phyloP scores from a whole-genome alignment of 2,888 invertebrate species.

The Cactoblastis cactorum region DNA sequence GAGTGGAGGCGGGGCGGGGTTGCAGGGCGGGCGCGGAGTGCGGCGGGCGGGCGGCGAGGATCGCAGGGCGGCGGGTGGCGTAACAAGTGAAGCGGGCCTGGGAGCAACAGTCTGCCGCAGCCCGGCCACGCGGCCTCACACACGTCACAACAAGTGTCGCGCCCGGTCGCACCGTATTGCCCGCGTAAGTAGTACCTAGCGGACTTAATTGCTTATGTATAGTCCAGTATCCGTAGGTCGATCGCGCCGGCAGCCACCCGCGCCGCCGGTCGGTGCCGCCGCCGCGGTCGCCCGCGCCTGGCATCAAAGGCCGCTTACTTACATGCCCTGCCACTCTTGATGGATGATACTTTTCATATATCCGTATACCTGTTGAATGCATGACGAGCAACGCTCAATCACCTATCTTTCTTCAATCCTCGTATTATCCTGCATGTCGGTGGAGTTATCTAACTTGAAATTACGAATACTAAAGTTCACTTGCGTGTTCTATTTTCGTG shows the following conservation, averaged over 20 bases:
- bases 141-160: conserved; percentile 54
- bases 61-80: conserved; percentile 67
- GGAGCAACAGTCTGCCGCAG: conserved; percentile 79
- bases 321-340: conserved; percentile 37
- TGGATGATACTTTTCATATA: conserved; percentile 45
- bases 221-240: conserved; percentile 30
- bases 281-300: conserved; percentile 21
- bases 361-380: conserved; percentile 66
- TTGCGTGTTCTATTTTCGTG: conserved; percentile 6
- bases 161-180: conserved; percentile 43
- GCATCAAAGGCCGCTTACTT: conserved; percentile 26
- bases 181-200: conserved; percentile 65
- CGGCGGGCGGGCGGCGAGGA: conserved; percentile 38
- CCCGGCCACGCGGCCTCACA: conserved; percentile 74
- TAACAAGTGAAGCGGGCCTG: conserved; percentile 78
- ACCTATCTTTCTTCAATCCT: conserved; percentile 8
- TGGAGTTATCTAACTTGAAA: background rate
- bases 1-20: conserved; percentile 61
- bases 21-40: conserved; percentile 42
- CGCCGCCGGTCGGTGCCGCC: conserved; percentile 15
- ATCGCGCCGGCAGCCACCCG: conserved; percentile 17
- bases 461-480: background rate
- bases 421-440: background rate
- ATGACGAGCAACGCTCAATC: conserved; percentile 37
- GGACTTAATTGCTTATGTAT: conserved; percentile 46